phyloP scores from a whole-genome alignment of 2,797 vertebrate genomes.

The Channallabes apus region DNA sequence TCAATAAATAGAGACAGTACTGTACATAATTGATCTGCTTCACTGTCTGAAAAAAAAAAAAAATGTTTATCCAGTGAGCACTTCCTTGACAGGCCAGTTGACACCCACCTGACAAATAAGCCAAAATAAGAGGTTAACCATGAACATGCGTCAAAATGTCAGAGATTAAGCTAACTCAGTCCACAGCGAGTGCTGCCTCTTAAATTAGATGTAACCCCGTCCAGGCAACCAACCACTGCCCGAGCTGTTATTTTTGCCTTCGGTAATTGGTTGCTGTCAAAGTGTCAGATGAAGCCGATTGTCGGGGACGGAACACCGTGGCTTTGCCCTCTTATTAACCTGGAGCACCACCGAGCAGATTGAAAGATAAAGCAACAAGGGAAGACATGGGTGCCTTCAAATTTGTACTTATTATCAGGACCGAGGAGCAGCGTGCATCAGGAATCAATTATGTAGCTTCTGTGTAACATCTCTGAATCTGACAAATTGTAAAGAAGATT shows the following conservation, averaged over 20 bases:
- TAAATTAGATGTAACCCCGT: slow-evolving; percentile 65
- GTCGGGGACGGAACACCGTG: slow-evolving; percentile 73
- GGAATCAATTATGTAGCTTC: slow-evolving; percentile 2
- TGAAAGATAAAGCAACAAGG: slow-evolving; percentile 65
- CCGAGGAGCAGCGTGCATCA: slow-evolving; percentile 26
- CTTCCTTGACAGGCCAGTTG: not conserved
- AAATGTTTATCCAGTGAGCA: no score
- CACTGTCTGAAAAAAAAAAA: no score
- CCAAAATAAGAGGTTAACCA: slow-evolving; percentile 27
- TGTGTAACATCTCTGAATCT: not conserved
- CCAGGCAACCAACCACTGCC: slow-evolving; percentile 51
- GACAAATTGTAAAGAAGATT: not conserved
- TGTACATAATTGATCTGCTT: slow-evolving; percentile 2
- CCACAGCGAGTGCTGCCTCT: slow-evolving; percentile 51
- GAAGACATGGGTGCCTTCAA: slow-evolving; percentile 49
- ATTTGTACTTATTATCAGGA: slow-evolving; percentile 64
- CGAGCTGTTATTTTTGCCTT: slow-evolving; percentile 65
- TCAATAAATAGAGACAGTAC: not conserved
- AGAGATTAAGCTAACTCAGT: slow-evolving; percentile 24
- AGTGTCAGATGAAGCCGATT: slow-evolving; percentile 75
- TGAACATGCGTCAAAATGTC: slow-evolving; percentile 21
- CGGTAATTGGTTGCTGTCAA: slow-evolving; percentile 79
- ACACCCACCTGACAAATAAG: slow-evolving; percentile 8
- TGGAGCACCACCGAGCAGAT: slow-evolving; percentile 67
- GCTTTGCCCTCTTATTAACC: slow-evolving; percentile 75